Base-by-base conservation (phyloP, 2,888 invertebrate genomes). In the Clivina fossor region DNA sequence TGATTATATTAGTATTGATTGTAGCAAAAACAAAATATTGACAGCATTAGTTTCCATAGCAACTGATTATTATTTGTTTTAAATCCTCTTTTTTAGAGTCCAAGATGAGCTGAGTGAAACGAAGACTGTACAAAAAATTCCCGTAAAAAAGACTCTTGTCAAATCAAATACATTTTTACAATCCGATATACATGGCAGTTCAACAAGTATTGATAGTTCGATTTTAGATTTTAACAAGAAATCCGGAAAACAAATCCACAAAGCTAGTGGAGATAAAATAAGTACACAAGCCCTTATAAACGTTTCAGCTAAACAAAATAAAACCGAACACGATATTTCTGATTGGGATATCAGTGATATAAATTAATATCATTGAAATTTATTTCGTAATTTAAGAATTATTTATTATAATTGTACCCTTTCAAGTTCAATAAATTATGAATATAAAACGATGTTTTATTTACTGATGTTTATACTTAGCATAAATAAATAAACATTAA, bases 151-250 rank as follows among this genome's bases (percentile, higher is more conserved):
- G 18, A 43, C 33, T 24, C 15, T 50, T 19, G 50, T 50, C n/a
- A 51, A 33, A 33, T 16, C 51, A 9, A 51, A 43, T 43, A 22
- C 41, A 32, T 11, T 51, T 4, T 51, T 51, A 32, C 24, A 30
- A 43, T 24, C 13, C 15, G 51, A 43, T 9, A 26, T 38, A 20
- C 26, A 38, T 24, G 48, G 26, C 30, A 54, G 46, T 41, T 60
- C 62, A 2, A 59, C 62, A 3, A 65, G 64, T 57, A 41, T 62
- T 13, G 57, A 59, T 18, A 64, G 63, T 58, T 63, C 61, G 3
- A 38, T 62, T n/a, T 60, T 65, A 5, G 65, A 65, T 57, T 56
- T 35, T 2, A 50, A 47, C 43, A 46, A 30, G 40, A 53, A 56
- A 20, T 16, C 13, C 40, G 0, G 49, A 35, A 33, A 46, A 38